Evolutionary conservation across 2,797 vertebrate genomes (phyloP).

Genomic region (Sitta carolinensis): DNA sequence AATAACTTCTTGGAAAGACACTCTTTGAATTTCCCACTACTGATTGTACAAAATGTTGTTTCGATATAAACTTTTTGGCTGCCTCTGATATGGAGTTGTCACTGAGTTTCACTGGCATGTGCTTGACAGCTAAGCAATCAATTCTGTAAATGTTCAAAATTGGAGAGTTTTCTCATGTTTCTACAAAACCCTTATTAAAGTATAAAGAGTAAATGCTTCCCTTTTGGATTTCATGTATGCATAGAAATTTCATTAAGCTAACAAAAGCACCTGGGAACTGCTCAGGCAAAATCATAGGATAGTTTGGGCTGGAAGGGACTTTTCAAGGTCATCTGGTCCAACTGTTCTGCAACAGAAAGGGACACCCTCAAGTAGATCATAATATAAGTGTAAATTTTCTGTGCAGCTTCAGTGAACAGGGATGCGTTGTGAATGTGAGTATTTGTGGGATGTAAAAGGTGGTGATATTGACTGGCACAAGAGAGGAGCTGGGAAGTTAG

Average conservation of each 20-base stretch:
- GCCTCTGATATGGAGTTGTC: not conserved
- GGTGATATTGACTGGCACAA: not conserved
- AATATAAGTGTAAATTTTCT: not conserved
- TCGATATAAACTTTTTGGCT: not conserved
- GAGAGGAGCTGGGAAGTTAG: not conserved
- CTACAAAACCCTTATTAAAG: not conserved
- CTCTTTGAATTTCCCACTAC: not conserved
- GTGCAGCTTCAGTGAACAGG: not conserved
- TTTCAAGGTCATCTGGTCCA: not conserved
- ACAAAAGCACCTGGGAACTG: not conserved
- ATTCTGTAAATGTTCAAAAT: not conserved
- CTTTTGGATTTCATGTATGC: not conserved
- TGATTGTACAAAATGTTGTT: not conserved
- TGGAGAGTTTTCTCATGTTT: not conserved
- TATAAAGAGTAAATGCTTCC: not conserved
- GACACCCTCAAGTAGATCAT: not conserved
- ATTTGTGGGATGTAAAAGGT: not conserved
- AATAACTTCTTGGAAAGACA: not conserved
- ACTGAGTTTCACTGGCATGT: not conserved
- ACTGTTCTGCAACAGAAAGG: not conserved
- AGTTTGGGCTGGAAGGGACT: not conserved
- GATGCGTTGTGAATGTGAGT: not conserved
- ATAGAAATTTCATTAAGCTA: not conserved
- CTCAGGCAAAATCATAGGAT: not conserved
- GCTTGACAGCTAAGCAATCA: conserved; percentile 17